A percentile compares a stretch with the other conserved stretches of the same genome.
Evolutionary conservation across 2,113 vertebrate genomes (phyloP).

Genomic region (Butorides virescens): DNA sequence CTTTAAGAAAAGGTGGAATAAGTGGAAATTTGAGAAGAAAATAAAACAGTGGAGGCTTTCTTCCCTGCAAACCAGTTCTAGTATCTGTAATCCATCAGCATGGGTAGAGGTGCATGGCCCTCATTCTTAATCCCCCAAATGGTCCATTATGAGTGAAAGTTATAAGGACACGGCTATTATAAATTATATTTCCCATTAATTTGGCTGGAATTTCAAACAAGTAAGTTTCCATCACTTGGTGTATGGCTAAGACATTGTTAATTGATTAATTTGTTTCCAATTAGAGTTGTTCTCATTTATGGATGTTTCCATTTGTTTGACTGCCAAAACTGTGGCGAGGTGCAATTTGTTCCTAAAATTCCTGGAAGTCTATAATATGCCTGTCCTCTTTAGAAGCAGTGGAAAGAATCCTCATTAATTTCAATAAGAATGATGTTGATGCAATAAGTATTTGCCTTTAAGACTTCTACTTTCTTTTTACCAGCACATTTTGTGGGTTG

Average conservation of each 20-base stretch:
- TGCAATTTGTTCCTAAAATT: neutral
- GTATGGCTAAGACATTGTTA: neutral
- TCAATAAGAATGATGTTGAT: neutral
- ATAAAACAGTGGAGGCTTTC: neutral
- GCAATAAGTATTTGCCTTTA: neutral
- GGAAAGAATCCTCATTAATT: neutral
- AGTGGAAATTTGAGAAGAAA: neutral
- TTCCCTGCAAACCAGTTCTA: neutral
- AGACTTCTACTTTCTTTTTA: neutral
- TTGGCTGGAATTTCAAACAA: neutral
- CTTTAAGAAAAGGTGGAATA: neutral
- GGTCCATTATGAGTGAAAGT: neutral
- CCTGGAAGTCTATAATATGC: neutral
- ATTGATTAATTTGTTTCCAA: neutral
- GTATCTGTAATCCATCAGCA: neutral
- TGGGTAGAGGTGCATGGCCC: neutral
- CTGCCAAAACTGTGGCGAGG: neutral
- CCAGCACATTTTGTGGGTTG: neutral
- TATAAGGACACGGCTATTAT: neutral
- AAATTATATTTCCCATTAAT: neutral
- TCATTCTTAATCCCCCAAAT: neutral
- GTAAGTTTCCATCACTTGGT: neutral
- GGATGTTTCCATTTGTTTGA: neutral
- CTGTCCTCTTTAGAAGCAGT: neutral
- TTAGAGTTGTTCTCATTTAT: neutral